A percentile compares a stretch with the other conserved stretches of the same genome.
Conservation (phyloP, 2,888 invertebrate genomes). For the Rhaphigaster nebulosa region DNA sequence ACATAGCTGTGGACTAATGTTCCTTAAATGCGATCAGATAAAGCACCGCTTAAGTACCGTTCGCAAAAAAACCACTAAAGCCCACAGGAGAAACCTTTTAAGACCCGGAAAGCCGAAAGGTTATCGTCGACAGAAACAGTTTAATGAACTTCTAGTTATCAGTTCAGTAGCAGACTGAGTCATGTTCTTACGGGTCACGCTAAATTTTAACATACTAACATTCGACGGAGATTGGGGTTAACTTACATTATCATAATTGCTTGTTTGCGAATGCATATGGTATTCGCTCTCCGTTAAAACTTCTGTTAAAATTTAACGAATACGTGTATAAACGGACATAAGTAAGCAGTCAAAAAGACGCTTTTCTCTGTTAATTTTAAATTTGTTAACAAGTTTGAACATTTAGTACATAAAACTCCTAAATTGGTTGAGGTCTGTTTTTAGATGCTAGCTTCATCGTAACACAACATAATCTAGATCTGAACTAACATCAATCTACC, state of each 20-base stretch:
- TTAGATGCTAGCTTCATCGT: no score
- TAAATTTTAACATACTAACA: background rate
- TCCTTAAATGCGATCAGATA: background rate
- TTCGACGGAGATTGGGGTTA: background rate
- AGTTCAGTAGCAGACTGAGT: background rate
- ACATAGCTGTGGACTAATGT: background rate
- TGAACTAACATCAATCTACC: no score
- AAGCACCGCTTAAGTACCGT: background rate
- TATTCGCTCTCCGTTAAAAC: no score
- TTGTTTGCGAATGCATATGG: background rate
- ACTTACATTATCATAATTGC: background rate
- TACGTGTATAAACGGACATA: no score
- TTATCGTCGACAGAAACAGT: background rate
- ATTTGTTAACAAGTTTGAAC: no score
- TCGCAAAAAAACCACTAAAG: background rate
- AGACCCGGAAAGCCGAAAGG: conserved; percentile 12
- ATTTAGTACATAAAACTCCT: no score
- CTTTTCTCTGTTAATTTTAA: no score
- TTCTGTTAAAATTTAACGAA: no score
- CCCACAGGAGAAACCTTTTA: conserved; percentile 19
- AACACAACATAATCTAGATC: no score
- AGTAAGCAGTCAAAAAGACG: no score
- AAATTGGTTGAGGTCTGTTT: no score
- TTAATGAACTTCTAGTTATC: background rate
- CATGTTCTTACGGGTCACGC: background rate